Conservation (phyloP, 2,797 vertebrate species). For the Podarcis siculus region DNA sequence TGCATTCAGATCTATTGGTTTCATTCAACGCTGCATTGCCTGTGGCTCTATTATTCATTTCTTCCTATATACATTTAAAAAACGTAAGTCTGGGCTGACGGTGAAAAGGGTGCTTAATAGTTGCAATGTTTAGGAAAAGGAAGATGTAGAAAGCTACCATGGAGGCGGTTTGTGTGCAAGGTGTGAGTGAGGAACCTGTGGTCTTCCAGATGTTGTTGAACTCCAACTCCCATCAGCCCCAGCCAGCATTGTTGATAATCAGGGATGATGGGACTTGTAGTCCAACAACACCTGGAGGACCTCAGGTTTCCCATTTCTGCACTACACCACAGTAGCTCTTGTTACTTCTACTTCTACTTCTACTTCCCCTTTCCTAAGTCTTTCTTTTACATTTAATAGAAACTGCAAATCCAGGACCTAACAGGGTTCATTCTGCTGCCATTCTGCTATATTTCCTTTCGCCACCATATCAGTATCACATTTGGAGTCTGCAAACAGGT, state of each 20-base stretch:
- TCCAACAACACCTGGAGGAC: neutral
- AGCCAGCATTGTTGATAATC: neutral
- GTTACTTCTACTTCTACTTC: neutral
- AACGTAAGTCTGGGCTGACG: too few relatives aligned
- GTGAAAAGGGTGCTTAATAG: too few relatives aligned
- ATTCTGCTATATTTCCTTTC: conserved; percentile 68
- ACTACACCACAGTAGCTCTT: neutral
- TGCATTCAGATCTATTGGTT: neutral
- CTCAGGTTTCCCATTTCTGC: too few relatives aligned
- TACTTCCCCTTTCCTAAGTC: neutral
- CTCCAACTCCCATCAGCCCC: neutral
- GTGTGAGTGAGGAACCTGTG: neutral
- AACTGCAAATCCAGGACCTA: neutral
- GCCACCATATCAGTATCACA: conserved; percentile 68
- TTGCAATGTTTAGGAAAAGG: too few relatives aligned
- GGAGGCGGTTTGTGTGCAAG: too few relatives aligned
- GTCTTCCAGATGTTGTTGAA: neutral
- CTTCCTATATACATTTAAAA: too few relatives aligned
- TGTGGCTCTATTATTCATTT: too few relatives aligned
- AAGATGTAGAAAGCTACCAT: too few relatives aligned
- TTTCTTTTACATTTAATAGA: neutral
- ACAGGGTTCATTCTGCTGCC: neutral
- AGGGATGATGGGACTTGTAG: neutral
- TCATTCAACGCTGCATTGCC: neutral
- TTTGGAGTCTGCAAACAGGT: conserved; percentile 70